Percentiles rank a stretch among this genome's conserved stretches.
phyloP scores from a whole-genome alignment of 2,113 vertebrate genomes.

The Pithys albifrons region DNA sequence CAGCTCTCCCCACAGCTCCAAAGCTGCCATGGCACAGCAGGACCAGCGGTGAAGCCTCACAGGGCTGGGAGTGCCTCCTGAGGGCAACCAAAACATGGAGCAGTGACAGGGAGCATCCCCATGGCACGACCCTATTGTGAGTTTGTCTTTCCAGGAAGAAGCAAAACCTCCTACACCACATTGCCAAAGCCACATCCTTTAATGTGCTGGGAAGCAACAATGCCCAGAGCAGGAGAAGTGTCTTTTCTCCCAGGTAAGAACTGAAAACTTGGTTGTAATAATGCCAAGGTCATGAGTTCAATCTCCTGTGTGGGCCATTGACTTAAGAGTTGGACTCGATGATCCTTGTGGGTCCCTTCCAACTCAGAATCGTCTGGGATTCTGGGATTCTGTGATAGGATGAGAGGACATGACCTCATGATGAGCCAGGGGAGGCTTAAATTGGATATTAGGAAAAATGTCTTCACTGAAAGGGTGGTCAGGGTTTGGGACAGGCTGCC shows the following conservation, averaged over 20 bases:
- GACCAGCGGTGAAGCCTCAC: fast-evolving
- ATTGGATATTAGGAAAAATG: no score
- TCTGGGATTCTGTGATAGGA: no score
- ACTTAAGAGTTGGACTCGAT: no score
- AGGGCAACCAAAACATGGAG: background rate
- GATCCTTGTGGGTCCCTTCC: no score
- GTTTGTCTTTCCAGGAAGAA: background rate
- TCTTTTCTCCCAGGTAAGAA: background rate
- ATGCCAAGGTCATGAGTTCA: no score
- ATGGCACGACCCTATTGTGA: background rate
- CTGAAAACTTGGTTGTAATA: no score
- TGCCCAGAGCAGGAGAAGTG: background rate
- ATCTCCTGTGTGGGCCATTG: no score
- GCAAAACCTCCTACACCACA: background rate
- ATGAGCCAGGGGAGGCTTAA: no score
- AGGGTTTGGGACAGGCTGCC: no score
- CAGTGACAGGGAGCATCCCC: background rate
- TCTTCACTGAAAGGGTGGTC: no score
- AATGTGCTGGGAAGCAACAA: background rate
- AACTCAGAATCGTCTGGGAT: no score
- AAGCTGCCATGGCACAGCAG: background rate
- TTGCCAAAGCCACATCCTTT: background rate
- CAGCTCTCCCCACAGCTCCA: background rate
- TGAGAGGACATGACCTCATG: no score
- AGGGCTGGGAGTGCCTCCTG: background rate